Base-by-base conservation (phyloP, 2,797 vertebrate genomes). In the Steatocranus sp. region DNA sequence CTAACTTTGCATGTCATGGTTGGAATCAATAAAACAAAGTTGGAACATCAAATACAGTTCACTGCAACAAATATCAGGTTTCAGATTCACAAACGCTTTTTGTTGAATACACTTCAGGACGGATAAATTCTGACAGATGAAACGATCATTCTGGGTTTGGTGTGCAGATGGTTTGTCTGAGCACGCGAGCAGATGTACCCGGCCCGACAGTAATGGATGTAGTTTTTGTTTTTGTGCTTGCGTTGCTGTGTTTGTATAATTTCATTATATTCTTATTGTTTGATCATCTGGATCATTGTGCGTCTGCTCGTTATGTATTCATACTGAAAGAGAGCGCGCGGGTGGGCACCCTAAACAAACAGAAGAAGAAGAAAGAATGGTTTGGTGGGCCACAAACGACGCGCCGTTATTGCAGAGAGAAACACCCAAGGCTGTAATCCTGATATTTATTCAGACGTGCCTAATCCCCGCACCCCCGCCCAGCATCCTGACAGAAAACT, bases 11-110 rank as follows among this genome's bases (percentile, higher is more conserved):
- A 49, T 20, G 48, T 49, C 3, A n/a, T 0, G 48, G 48, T 49
- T 49, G 0, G n/a, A 49, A 49, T n/a, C 48, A 0, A n/a, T 0
- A n/a, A 49, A n/a, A 49, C 2, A 49, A 53, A 25, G 20, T 0
- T 53, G 20, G 50, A 53, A 25, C 0, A 25, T 25, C 14, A 53
- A 25, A 25, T 14, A 25, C 14, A 9, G 25, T 9, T 17, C 61
- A 41, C n/a, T 25, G 63, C 38, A 70, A 41, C 63, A 70, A 46
- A 27, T 27, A 5, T 43, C 36, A 43, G 14, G 9, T 70, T 17
- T 70, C 12, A 14, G 12, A 25, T 9, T 49, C 17, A 49, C 3
- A n/a, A 18, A 48, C 2, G 5, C 34, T 66, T 9, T 9, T 66
- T 20, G 7, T n/a, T 61, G 17, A 7, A n/a, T 4, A 12, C 17